Evolutionary conservation across 2,888 invertebrate species (phyloP).

Genomic region (Drosophila affinis): DNA sequence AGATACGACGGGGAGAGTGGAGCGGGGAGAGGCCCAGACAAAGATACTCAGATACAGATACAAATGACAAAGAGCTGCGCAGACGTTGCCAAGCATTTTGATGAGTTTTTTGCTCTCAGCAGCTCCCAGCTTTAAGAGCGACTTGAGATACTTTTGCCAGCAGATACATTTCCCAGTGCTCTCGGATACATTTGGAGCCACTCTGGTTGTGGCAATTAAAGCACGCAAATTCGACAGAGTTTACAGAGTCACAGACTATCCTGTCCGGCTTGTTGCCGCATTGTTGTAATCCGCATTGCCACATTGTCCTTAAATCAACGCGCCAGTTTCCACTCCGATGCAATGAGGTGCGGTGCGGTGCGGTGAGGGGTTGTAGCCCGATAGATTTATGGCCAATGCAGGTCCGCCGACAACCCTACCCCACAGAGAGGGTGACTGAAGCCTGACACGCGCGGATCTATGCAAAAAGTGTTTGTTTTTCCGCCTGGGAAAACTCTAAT

Average conservation of each 20-base stretch:
- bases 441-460: slow-evolving; percentile 59
- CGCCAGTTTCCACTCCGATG: slow-evolving; percentile 50
- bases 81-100: slow-evolving; percentile 53
- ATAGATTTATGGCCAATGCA: slow-evolving; percentile 68
- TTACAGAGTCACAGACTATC: slow-evolving; percentile 41
- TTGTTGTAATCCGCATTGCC: slow-evolving; percentile 57
- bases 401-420: slow-evolving; percentile 10
- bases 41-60: slow-evolving; percentile 49
- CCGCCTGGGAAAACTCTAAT: slow-evolving; percentile 64
- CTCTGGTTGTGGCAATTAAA: slow-evolving; percentile 61
- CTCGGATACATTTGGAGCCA: slow-evolving; percentile 18
- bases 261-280: slow-evolving; percentile 54
- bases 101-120: slow-evolving; percentile 57
- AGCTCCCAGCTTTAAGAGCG: slow-evolving; percentile 44
- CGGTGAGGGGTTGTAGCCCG: slow-evolving; percentile 35
- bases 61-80: slow-evolving; percentile 65
- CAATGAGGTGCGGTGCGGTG: slow-evolving; percentile 41
- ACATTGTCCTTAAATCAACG: slow-evolving; percentile 82
- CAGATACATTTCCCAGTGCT: too few relatives aligned
- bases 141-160: slow-evolving; percentile 22
- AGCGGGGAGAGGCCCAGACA: slow-evolving; percentile 17
- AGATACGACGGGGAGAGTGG: slow-evolving; percentile 8
- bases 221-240: slow-evolving; percentile 47
- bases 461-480: slow-evolving; percentile 74
- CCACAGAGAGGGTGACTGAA: slow-evolving; percentile 15